These are phyloP conservation scores for Gallinago solitaria DNA, from an alignment of 2,797 vertebrate species.

Conservation along the genomic window DNA sequence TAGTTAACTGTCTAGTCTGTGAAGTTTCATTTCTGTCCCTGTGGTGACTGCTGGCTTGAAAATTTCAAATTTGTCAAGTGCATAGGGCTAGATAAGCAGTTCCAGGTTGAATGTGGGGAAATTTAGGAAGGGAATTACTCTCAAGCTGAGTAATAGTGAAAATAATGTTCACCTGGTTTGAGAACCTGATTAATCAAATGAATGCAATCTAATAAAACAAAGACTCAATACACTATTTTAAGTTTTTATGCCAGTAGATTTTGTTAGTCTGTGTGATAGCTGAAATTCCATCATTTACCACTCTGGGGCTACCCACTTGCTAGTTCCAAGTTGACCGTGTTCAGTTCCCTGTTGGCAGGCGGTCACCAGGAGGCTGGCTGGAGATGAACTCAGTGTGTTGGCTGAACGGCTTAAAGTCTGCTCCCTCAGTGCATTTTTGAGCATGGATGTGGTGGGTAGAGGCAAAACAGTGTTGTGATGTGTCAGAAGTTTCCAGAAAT, in stretches of 20 bases:
- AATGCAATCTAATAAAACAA: not conserved
- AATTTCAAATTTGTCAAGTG: not conserved
- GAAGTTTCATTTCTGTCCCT: not conserved
- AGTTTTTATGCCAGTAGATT: not conserved
- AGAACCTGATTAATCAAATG: not conserved
- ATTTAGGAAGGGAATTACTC: not conserved
- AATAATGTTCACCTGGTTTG: not conserved
- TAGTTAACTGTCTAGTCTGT: not conserved
- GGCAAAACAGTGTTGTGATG: not conserved
- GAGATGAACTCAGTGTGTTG: not conserved
- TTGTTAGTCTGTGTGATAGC: not conserved
- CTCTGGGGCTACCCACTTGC: not conserved
- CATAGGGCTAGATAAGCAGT: not conserved
- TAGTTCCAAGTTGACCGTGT: not conserved
- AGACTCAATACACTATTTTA: not conserved
- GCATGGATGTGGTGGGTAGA: not conserved
- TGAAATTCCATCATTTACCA: not conserved
- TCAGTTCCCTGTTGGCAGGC: not conserved
- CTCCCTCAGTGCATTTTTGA: not conserved
- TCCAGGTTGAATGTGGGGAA: not conserved
- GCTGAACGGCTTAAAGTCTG: not conserved
- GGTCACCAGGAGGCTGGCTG: not conserved
- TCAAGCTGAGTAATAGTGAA: not conserved
- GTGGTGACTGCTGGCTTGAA: not conserved
- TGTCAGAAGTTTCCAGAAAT: slow-evolving; percentile 39